These are phyloP conservation scores for Trichechus manatus DNA, from an alignment of 2,113 vertebrate species.

Conservation along the genomic window DNA sequence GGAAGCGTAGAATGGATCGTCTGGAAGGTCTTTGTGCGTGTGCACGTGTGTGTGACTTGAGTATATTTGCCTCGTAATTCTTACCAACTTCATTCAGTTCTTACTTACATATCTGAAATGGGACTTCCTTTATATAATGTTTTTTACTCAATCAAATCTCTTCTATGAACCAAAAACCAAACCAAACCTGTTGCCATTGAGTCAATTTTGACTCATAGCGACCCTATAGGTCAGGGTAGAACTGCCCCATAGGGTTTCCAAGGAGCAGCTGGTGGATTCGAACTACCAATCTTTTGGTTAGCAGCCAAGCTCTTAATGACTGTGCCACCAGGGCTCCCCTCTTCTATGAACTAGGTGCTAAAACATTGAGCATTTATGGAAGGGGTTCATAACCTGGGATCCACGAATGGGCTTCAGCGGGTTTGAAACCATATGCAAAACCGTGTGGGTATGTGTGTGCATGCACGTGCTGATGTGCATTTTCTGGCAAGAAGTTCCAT, in stretches of 20 bases:
- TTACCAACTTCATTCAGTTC: neutral
- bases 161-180: neutral
- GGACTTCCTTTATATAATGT: neutral
- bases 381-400: neutral
- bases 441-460: neutral
- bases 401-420: neutral
- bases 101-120: neutral
- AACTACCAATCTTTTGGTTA: no score
- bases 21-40: neutral
- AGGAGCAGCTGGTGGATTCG: no score
- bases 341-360: neutral
- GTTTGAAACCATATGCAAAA: neutral
- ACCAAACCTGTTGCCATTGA: neutral
- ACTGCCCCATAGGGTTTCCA: no score
- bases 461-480: neutral
- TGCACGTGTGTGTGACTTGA: neutral
- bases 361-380: neutral
- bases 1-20: neutral
- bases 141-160: neutral
- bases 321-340: neutral
- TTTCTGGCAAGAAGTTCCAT: neutral
- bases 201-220: no score
- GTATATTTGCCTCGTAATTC: constrained; percentile 4
- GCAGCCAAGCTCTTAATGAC: no score
- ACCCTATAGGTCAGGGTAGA: no score